Conservation (phyloP, 1,140 invertebrate species). For the Drosophila melanogaster region DNA sequence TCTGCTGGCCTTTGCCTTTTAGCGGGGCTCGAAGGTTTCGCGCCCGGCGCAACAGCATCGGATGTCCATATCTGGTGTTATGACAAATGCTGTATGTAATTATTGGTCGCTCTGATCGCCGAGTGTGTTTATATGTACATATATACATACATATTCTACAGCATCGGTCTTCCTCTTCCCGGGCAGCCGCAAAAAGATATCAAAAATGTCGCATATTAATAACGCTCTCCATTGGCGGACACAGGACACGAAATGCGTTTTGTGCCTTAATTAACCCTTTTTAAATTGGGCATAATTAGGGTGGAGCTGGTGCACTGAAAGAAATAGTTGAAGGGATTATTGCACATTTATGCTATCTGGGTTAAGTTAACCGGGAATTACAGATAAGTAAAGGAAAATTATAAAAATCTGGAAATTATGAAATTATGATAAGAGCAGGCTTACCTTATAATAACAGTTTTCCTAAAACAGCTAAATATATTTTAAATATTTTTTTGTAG, state of each 20-base stretch:
- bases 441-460: no score
- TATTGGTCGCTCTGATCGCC: slow-evolving; percentile 52
- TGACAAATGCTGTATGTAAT: slow-evolving; percentile 84
- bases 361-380: no score
- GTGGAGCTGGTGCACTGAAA: slow-evolving; percentile 45
- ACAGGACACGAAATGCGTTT: slow-evolving; percentile 59
- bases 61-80: slow-evolving; percentile 84
- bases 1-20: slow-evolving; percentile 5
- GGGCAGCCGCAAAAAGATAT: slow-evolving; percentile 67
- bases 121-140: slow-evolving; percentile 6
- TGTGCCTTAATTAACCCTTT: slow-evolving; percentile 84
- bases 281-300: slow-evolving; percentile 84
- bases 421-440: no score
- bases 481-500: slow-evolving; percentile 24
- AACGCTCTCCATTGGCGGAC: slow-evolving; percentile 58
- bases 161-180: slow-evolving; percentile 15
- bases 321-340: slow-evolving; percentile 6
- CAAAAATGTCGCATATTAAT: slow-evolving; percentile 84
- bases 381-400: no score
- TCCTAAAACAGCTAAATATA: background rate
- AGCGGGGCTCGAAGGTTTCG: slow-evolving; percentile 49
- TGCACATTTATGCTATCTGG: no score
- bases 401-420: no score
- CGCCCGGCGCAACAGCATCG: slow-evolving; percentile 53
- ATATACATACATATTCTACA: slow-evolving; percentile 49